Conservation (phyloP, 2,113 vertebrate genomes). For the Theropithecus gelada region DNA sequence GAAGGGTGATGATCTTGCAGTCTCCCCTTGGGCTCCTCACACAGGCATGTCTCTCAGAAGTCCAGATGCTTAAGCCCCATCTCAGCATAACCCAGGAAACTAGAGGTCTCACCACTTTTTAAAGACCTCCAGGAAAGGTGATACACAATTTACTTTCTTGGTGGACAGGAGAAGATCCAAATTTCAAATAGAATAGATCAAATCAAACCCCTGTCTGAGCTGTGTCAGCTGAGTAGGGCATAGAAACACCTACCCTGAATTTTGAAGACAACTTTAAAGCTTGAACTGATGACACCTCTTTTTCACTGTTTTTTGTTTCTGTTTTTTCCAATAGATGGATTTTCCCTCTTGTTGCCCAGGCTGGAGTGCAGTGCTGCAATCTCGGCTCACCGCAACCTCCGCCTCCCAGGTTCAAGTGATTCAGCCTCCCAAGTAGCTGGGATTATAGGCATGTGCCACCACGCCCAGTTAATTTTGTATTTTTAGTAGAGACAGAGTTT, state of each 20-base stretch:
- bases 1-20: neutral
- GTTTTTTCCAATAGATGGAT: neutral
- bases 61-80: neutral
- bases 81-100: neutral
- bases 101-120: neutral
- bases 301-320: no score
- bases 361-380: no score
- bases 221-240: neutral
- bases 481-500: no score
- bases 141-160: neutral
- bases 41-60: neutral
- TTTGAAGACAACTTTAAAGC: constrained; percentile 20
- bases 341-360: no score
- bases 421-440: no score
- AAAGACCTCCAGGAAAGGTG: neutral
- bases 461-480: no score
- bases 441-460: no score
- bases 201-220: neutral
- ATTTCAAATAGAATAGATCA: neutral
- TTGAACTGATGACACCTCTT: neutral
- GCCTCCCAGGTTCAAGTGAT: no score
- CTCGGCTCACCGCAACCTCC: no score
- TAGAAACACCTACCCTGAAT: neutral
- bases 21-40: neutral
- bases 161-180: neutral